Evolutionary conservation across 2,888 invertebrate species (phyloP), one percentile per base, ranked within the genome.

Genomic region (Andrena praecox): DNA sequence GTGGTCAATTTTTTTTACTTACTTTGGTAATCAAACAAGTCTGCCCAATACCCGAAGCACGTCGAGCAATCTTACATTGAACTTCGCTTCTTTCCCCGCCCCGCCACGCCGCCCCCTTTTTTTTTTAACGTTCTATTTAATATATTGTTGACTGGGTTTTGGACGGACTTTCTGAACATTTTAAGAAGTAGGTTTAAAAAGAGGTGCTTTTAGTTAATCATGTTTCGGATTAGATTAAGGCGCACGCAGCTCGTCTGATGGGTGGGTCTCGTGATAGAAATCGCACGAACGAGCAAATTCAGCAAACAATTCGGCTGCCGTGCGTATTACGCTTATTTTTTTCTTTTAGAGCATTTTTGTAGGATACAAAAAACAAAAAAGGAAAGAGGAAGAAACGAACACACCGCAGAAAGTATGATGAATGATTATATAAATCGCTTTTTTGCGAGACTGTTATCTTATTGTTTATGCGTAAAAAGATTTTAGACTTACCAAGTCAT

Each of bases 141-240:
- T 64, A 71, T 52, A 68, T 64, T 59, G 31, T 50, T 52, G 33
- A 24, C 10, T 70, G 67, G 68, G 71, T 82, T 78, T 82, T 82
- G 60, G 77, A 67, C 69, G 52, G 73, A 79, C 77, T 83, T 85
- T 73, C 24, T 29, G 69, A 83, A 75, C 52, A 67, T 82, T 74
- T 72, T 80, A 80, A 81, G 67, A 75, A 77, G 63, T 89, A 89
- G 85, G 77, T 89, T 89, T 87, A 80, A 85, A 85, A 87, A 82
- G 87, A 86, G 91, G 92, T 92, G 92, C 91, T 92, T 91, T 90
- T 91, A 91, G 89, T 91, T 92, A 87, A 90, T 89, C 91, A 87
- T 89, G 88, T 91, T 89, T 89, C 89, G 90, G 88, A 89, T 85
- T 90, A 90, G 85, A 89, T 86, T 87, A 88, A 86, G 82, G 77